Percentiles rank a stretch among this genome's conserved stretches.
Conservation (phyloP, 2,797 vertebrate species). For the Cephalopachus bancanus region DNA sequence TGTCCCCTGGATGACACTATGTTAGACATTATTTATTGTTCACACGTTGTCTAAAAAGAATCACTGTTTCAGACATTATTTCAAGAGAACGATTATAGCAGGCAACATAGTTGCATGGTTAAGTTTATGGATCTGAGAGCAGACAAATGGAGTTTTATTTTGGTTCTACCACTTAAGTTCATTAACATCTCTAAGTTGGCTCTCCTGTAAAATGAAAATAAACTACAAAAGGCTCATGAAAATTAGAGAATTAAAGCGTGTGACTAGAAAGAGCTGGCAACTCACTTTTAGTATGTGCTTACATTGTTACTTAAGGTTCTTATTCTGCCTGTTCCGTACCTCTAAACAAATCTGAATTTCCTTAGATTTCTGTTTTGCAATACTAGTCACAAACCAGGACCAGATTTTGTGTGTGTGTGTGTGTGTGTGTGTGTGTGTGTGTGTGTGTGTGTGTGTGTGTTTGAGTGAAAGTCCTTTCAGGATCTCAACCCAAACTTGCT, state of each 20-base stretch:
- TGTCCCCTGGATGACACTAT: not conserved
- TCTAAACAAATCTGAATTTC: not conserved
- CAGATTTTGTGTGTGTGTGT: not conserved
- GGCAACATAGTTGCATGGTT: not conserved
- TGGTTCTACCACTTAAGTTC: not conserved
- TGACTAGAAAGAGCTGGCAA: not conserved
- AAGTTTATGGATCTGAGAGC: not conserved
- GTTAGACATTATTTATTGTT: not conserved
- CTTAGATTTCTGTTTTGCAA: not conserved
- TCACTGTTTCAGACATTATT: not conserved
- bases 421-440: not conserved
- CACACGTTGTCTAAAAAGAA: not conserved
- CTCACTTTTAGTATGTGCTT: not conserved
- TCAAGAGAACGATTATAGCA: not conserved
- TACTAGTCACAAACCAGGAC: not conserved
- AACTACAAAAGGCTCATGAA: not conserved
- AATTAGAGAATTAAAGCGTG: not conserved
- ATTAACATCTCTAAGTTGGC: not conserved
- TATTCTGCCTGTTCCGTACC: not conserved
- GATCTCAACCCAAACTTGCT: not conserved
- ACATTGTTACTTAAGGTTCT: not conserved
- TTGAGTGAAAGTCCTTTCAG: not conserved
- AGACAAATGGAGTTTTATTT: not conserved
- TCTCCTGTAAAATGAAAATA: not conserved
- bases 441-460: not conserved